These are phyloP conservation scores for honey bee (Apis mellifera) DNA, from an alignment of 1,140 invertebrate species.

Conservation along the genomic window Amel_HAv3.1 CM009935.2:13312501-13313000, in stretches of 20 bases:
- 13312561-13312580: too few species aligned
- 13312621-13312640: too few species aligned
- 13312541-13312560: too few species aligned
- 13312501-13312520: slow-evolving; percentile 22
- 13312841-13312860: slow-evolving; percentile 20
- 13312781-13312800: slow-evolving; percentile 1
- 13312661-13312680: too few species aligned
- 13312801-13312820: neutral
- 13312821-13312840: slow-evolving; percentile 1
- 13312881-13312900: neutral
- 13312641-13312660: too few species aligned
- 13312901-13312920: neutral
- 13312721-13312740: neutral
- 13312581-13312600: too few species aligned
- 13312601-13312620: too few species aligned
- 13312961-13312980: slow-evolving; percentile 64
- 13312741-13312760: neutral
- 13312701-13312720: neutral
- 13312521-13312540: neutral
- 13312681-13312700: too few species aligned
- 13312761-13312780: slow-evolving; percentile 8
- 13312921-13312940: slow-evolving; percentile 55
- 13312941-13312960: slow-evolving; percentile 58
- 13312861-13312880: slow-evolving; percentile 23
- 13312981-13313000: slow-evolving; percentile 71